Base-by-base conservation (phyloP, 2,797 vertebrate genomes). In the Sebastes dallii region DNA sequence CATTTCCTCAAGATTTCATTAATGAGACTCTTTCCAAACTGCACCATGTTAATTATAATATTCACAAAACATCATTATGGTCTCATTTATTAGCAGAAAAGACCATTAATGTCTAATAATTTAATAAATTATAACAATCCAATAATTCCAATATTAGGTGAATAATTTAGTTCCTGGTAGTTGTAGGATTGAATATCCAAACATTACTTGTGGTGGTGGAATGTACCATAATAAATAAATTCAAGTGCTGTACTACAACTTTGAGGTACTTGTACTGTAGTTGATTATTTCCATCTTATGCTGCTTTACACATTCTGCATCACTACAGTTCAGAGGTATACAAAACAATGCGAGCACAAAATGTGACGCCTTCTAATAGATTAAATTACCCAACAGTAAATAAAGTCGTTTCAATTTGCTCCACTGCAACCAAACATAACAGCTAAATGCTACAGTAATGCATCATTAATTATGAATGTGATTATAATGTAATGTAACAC, bases 391-490 rank as follows among this genome's bases (percentile, higher is more conserved):
- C 14, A 74, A 64, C 32, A 27, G 34, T 32, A 74, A 67, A 55
- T 36, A 52, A 64, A 58, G 52, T 60, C 0, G 4, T 60, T 32
- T 62, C n/a, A 46, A 27, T 64, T 50, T 5, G 7, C 8, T 68
- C 32, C 30, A 25, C 4, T 22, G 52, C 1, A 14, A 67, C 12
- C 29, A 62, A 71, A 62, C 39, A 36, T 16, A 25, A 55, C 39
- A 66, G 11, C 27, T 10, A 68, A 76, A 59, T 66, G n/a, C 25
- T 58, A 22, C 42, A 61, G 39, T 58, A 66, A 76, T 74, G 46
- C 14, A 74, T 82, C 22, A 39, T 81, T 46, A 67, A 79, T 81
- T 67, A 72, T 70, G 20, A 20, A 72, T 58, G 22, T 72, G n/a
- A 64, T 56, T 22, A 25, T n/a, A 55, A 61, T 65, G 52, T 81